Evolutionary conservation across 2,113 vertebrate genomes (phyloP).

Genomic region (Athene cunicularia): DNA sequence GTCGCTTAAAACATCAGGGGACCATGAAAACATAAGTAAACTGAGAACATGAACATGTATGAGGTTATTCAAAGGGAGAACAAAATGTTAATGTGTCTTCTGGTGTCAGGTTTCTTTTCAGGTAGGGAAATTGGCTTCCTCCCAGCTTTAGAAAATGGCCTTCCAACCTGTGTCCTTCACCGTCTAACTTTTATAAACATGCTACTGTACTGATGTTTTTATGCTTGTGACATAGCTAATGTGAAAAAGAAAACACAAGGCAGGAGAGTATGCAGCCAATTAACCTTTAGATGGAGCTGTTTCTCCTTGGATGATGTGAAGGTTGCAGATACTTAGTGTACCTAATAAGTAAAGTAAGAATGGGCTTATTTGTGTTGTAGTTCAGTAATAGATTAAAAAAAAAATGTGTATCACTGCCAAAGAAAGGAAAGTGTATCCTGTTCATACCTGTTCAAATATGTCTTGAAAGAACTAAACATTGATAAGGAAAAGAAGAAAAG

Average conservation of each 20-base stretch:
- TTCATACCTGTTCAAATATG: background rate
- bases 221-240: background rate
- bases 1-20: background rate
- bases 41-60: background rate
- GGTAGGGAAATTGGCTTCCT: background rate
- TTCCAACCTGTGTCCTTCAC: background rate
- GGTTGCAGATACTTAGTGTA: background rate
- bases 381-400: background rate
- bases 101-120: background rate
- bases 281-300: slow-evolving; percentile 73
- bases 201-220: background rate
- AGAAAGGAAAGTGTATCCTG: background rate
- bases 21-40: background rate
- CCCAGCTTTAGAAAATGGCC: background rate
- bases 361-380: background rate
- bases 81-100: background rate
- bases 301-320: slow-evolving; percentile 46
- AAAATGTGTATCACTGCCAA: background rate
- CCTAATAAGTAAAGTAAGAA: background rate
- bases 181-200: too few relatives aligned
- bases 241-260: background rate
- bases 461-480: background rate
- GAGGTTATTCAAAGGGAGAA: background rate
- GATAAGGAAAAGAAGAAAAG: background rate
- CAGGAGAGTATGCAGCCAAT: background rate